Evolutionary conservation across 92 coral and sea anemone species (phyloP).

Genomic region (Paramuricea clavata): DNA sequence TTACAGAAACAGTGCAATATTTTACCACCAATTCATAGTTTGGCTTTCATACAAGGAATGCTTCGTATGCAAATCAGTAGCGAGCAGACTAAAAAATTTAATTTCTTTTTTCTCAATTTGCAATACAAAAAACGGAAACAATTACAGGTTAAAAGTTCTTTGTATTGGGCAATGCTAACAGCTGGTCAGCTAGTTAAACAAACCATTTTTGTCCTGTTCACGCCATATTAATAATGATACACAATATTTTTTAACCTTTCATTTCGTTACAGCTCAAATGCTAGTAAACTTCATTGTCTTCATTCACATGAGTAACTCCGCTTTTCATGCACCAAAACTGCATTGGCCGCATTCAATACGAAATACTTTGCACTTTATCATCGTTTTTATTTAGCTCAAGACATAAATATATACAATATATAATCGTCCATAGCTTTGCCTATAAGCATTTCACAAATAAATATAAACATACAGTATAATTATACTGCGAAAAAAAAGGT

Average conservation of each 20-base stretch:
- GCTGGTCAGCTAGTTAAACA: constrained; percentile 40
- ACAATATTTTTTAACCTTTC: neutral
- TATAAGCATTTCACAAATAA: neutral
- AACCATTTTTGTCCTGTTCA: neutral
- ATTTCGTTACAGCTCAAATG: neutral
- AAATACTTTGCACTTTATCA: neutral
- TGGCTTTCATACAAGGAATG: neutral
- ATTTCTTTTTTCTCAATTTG: constrained; percentile 5
- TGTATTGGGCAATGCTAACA: constrained; percentile 1
- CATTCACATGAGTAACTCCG: no score
- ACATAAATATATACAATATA: constrained; percentile 17
- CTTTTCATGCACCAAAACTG: no score
- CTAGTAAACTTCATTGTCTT: no score
- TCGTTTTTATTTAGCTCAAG: neutral
- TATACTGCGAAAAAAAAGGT: neutral
- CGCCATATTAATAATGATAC: neutral
- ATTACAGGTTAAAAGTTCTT: neutral
- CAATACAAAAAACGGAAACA: constrained; percentile 19
- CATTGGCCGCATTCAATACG: neutral
- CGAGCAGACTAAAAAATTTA: neutral
- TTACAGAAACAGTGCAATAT: no score
- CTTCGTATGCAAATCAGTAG: neutral
- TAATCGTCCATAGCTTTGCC: neutral
- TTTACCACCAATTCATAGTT: neutral
- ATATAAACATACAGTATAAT: neutral